Conservation (phyloP, 2,888 invertebrate genomes). For the Eilema caniola region DNA sequence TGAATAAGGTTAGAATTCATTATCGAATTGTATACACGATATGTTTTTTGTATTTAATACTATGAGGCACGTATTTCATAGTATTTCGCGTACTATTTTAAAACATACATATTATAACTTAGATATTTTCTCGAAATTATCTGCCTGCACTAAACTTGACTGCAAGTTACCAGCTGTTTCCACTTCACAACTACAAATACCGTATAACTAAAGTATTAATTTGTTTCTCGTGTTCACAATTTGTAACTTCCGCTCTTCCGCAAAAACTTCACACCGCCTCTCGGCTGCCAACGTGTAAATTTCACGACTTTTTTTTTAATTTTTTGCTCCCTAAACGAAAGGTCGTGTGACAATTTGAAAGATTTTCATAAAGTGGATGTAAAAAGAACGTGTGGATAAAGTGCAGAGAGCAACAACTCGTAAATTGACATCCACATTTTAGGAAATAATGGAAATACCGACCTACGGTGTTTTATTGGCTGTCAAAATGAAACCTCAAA, state of each 20-base stretch:
- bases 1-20: too few relatives aligned
- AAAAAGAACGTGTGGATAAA: constrained; percentile 38
- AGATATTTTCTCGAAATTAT: constrained; percentile 29
- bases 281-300: constrained; percentile 47
- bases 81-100: not conserved
- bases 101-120: constrained; percentile 1
- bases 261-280: constrained; percentile 52
- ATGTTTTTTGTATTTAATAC: too few relatives aligned
- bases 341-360: constrained; percentile 44
- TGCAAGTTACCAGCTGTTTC: constrained; percentile 69
- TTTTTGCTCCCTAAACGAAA: constrained; percentile 45
- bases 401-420: constrained; percentile 49
- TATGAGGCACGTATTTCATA: not conserved
- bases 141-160: constrained; percentile 37
- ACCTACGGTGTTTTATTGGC: constrained; percentile 55
- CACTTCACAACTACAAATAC: constrained; percentile 64
- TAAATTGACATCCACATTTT: constrained; percentile 42
- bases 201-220: constrained; percentile 69
- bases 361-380: constrained; percentile 34
- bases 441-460: constrained; percentile 33
- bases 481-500: constrained; percentile 67
- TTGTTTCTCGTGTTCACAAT: constrained; percentile 83
- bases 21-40: too few relatives aligned
- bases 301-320: constrained; percentile 35
- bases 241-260: constrained; percentile 77